Percentiles rank a stretch among this genome's conserved stretches.
Evolutionary conservation across 2,888 invertebrate species (phyloP).

Genomic region (Nemurella pictetii): DNA sequence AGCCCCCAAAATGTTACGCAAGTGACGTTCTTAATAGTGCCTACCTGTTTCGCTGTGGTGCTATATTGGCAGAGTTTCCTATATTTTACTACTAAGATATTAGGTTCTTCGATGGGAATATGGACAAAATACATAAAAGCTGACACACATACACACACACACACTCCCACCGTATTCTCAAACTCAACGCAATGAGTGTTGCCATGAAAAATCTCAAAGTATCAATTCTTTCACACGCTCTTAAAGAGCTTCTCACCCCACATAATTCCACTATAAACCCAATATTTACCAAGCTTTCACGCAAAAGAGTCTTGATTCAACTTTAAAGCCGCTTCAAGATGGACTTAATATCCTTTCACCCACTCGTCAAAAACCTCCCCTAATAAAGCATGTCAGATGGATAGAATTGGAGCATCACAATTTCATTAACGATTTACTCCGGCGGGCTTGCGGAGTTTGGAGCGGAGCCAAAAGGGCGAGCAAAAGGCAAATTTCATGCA

Average conservation of each 20-base stretch:
- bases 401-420: background rate
- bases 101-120: too few relatives aligned
- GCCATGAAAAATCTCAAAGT: too few relatives aligned
- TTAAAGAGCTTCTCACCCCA: background rate
- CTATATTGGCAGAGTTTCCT: too few relatives aligned
- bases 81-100: too few relatives aligned
- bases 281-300: background rate
- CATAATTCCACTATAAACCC: background rate
- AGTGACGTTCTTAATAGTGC: too few relatives aligned
- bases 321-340: background rate
- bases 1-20: too few relatives aligned
- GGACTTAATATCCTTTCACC: background rate
- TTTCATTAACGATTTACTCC: background rate
- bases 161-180: too few relatives aligned
- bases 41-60: too few relatives aligned
- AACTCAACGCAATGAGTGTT: too few relatives aligned
- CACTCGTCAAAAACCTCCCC: background rate
- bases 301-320: background rate
- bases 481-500: background rate
- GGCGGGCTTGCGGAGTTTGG: background rate
- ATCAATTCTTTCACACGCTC: background rate
- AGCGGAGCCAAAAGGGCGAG: background rate
- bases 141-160: too few relatives aligned
- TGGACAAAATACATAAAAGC: too few relatives aligned
- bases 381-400: background rate